Base-by-base conservation (phyloP, 2,113 vertebrate species). In the Bubo blakistoni region DNA sequence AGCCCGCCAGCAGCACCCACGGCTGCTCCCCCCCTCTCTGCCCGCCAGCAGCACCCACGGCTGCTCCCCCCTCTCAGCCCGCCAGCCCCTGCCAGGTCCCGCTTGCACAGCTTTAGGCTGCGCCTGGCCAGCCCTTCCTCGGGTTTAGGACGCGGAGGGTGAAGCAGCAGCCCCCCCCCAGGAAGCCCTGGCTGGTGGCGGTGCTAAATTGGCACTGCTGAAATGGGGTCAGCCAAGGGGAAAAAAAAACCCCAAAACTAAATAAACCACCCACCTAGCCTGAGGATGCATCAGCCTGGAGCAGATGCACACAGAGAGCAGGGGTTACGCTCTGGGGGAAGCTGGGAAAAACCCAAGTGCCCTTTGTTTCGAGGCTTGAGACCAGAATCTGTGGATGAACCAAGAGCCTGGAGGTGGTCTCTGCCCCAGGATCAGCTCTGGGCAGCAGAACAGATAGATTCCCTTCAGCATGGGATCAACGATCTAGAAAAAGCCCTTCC, bases 281-380 rank as follows among this genome's bases (percentile, higher is more conserved):
- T 42, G 67, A n/a, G 10, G 72, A 20, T 6, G 44, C 44, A 22
- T 6, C 30, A 11, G 62, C 16, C 42, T 26, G 29, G n/a, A 80
- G 67, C 38, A 42, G 69, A 24, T 5, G n/a, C 6, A 11, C 32
- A 8, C 18, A 9, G 46, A 19, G 25, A 26, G 34, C 62, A 4
- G 34, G 34, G 12, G 16, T 15, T 20, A 2, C 80, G 2, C 80
- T 24, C 17, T 1, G 29, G 49, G 59, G 54, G 83, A 20, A 21
- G 62, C 47, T 6, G n/a, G 11, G 24, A 16, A 21, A n/a, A 16
- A 36, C 16, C 6, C 72, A 13, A 58, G 25, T 32, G 34, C 69
- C 4, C 0, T 11, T 44, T 0, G 0, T 25, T 36, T n/a, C 47
- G 6, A 49, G 61, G 79, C 46, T 55, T 3, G 17, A 47, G 49